Evolutionary conservation across 2,888 invertebrate species (phyloP).

Genomic region (Chalcis sispes): DNA sequence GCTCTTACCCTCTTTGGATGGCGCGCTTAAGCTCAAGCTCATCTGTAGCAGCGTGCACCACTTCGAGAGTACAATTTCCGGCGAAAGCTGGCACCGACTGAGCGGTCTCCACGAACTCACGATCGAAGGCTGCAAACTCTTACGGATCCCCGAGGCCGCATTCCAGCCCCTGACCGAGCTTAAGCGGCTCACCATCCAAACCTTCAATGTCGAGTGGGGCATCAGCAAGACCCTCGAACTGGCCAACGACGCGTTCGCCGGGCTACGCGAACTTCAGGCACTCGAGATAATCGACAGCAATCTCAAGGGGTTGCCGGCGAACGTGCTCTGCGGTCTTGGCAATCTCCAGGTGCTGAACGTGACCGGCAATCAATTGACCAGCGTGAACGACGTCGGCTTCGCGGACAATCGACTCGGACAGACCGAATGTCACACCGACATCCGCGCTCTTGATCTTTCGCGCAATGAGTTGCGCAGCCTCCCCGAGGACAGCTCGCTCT

Average conservation of each 20-base stretch:
- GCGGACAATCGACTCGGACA: slow-evolving; percentile 74
- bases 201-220: slow-evolving; percentile 88
- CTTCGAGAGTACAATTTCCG: slow-evolving; percentile 86
- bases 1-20: slow-evolving; percentile 79
- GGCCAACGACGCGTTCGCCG: slow-evolving; percentile 83
- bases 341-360: slow-evolving; percentile 90
- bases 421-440: slow-evolving; percentile 79
- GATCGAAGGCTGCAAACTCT: slow-evolving; percentile 88
- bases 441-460: slow-evolving; percentile 88
- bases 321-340: slow-evolving; percentile 86
- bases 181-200: slow-evolving; percentile 86
- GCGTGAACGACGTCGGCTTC: slow-evolving; percentile 87
- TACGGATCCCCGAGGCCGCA: slow-evolving; percentile 85
- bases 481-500: slow-evolving; percentile 85
- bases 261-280: slow-evolving; percentile 87
- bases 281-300: slow-evolving; percentile 91
- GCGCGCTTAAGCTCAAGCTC: slow-evolving; percentile 84
- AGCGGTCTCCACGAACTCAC: slow-evolving; percentile 86
- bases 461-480: slow-evolving; percentile 86
- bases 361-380: slow-evolving; percentile 88
- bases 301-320: slow-evolving; percentile 87
- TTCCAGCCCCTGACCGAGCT: slow-evolving; percentile 89
- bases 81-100: slow-evolving; percentile 84
- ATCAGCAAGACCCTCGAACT: slow-evolving; percentile 86
- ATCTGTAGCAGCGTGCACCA: slow-evolving; percentile 87